Percentiles rank a stretch among this genome's conserved stretches.
phyloP scores from a whole-genome alignment of 2,113 vertebrate genomes.

The Pachyramphus minor region DNA sequence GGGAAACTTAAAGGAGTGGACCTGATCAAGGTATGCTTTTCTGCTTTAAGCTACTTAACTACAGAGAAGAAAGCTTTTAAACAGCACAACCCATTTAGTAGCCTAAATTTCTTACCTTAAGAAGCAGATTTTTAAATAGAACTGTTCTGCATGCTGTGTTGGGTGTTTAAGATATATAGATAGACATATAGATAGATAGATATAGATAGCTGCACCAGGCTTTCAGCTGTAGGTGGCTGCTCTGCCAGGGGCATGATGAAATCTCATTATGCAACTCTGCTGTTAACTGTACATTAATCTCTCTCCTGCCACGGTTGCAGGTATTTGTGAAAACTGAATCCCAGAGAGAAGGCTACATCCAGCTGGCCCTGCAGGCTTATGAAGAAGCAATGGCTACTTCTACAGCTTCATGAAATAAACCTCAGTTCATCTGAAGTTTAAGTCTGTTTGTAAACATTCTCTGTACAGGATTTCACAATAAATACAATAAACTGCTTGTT shows the following conservation, averaged over 20 bases:
- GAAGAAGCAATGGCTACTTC: constrained; percentile 70
- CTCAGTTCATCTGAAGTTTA: not conserved
- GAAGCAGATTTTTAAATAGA: not conserved
- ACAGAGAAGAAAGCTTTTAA: not conserved
- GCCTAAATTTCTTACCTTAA: not conserved
- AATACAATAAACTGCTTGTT: not conserved
- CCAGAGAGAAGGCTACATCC: constrained; percentile 83
- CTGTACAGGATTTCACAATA: constrained; percentile 20
- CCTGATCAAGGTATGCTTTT: constrained; percentile 83
- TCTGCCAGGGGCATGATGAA: not conserved
- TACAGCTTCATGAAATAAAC: constrained; percentile 64
- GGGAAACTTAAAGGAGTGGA: constrained; percentile 77
- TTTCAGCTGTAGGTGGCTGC: not conserved
- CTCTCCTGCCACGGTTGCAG: constrained; percentile 60
- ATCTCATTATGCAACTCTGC: not conserved
- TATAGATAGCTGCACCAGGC: not conserved
- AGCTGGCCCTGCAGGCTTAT: constrained; percentile 85
- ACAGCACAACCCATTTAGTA: not conserved
- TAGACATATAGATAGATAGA: no score
- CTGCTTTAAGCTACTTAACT: not conserved
- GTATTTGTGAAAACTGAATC: constrained; percentile 87
- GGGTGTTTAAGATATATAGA: not conserved
- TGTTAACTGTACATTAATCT: not conserved
- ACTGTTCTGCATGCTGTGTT: accelerated
- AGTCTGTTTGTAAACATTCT: not conserved